phyloP scores from a whole-genome alignment of 2,797 vertebrate species.

The Chaunax sp. region DNA sequence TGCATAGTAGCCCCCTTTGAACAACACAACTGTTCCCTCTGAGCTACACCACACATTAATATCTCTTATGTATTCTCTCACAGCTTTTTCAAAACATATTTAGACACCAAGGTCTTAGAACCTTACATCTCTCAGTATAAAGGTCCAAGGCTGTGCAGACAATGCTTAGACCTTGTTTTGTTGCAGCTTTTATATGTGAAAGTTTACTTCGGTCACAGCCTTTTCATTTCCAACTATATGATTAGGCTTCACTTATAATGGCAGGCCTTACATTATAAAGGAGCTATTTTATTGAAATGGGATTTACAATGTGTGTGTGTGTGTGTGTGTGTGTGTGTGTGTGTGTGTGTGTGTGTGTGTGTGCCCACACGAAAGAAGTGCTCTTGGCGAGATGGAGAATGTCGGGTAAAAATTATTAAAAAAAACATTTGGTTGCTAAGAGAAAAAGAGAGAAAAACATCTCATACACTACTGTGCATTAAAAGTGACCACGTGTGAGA shows the following conservation, averaged over 20 bases:
- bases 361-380: conserved; percentile 22
- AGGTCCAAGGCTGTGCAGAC: conserved; percentile 49
- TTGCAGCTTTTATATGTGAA: conserved; percentile 32
- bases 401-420: conserved; percentile 60
- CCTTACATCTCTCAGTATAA: conserved; percentile 27
- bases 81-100: conserved; percentile 34
- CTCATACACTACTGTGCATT: no score
- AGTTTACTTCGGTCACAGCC: conserved; percentile 42
- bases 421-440: conserved; percentile 41
- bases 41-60: conserved; percentile 8
- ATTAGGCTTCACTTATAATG: conserved; percentile 47
- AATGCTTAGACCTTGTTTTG: conserved; percentile 43
- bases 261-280: conserved; percentile 25
- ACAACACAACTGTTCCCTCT: conserved; percentile 3
- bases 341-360: not conserved
- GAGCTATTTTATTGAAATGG: conserved; percentile 40
- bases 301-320: conserved; percentile 19
- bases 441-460: conserved; percentile 27
- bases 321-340: not conserved
- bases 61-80: conserved; percentile 36
- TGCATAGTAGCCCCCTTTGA: not conserved
- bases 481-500: no score
- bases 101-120: conserved; percentile 27
- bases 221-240: conserved; percentile 31
- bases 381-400: conserved; percentile 28